phyloP scores from a whole-genome alignment of 2,888 invertebrate genomes.

The Ormyrus nitidulus region DNA sequence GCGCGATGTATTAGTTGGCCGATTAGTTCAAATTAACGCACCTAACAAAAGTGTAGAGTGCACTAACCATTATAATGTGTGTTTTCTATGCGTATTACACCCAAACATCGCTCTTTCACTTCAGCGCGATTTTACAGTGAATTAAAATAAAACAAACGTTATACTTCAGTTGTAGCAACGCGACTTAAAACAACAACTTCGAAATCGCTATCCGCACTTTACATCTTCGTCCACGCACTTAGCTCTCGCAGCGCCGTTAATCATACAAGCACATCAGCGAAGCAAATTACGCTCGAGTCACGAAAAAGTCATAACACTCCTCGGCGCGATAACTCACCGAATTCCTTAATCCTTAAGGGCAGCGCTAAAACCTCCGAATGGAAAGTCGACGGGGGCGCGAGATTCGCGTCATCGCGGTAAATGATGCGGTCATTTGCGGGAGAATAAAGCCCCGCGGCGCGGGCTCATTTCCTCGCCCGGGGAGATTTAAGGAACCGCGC shows the following conservation, averaged over 20 bases:
- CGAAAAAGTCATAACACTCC: neutral
- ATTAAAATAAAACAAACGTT: too few relatives aligned
- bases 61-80: too few relatives aligned
- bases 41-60: too few relatives aligned
- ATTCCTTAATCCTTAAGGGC: neutral
- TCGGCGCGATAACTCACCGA: neutral
- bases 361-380: neutral
- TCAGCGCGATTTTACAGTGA: too few relatives aligned
- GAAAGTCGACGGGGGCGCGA: neutral
- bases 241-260: neutral
- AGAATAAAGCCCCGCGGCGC: neutral
- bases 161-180: too few relatives aligned
- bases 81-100: too few relatives aligned
- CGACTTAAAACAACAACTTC: neutral
- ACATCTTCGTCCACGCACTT: neutral
- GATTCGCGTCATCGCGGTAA: neutral
- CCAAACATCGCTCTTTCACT: too few relatives aligned
- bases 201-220: neutral
- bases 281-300: neutral
- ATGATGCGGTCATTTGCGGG: neutral
- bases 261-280: neutral
- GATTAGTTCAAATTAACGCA: too few relatives aligned
- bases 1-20: too few relatives aligned
- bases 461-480: neutral
- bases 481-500: neutral